phyloP scores from a whole-genome alignment of 2,797 vertebrate genomes.

The Scolopax bukidnonensis region DNA sequence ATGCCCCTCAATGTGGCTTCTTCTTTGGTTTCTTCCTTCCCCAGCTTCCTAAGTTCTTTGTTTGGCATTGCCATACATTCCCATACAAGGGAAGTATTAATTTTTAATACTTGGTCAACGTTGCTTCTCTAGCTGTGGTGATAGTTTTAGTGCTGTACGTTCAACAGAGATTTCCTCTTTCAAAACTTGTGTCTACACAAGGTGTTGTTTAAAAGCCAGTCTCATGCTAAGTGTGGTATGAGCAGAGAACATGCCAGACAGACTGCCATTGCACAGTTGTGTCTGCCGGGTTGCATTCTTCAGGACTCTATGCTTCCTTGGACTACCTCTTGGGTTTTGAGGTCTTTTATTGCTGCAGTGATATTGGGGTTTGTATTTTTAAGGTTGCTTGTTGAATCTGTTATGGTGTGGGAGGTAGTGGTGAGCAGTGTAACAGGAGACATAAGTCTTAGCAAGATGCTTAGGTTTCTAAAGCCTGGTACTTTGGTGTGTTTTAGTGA shows the following conservation, averaged over 20 bases:
- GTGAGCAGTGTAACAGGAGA: constrained; percentile 20
- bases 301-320: constrained; percentile 53
- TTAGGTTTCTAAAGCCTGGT: constrained; percentile 47
- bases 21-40: not conserved
- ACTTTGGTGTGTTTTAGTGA: constrained; percentile 58
- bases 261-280: not conserved
- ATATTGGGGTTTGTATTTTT: constrained; percentile 22
- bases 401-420: constrained; percentile 1
- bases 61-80: not conserved
- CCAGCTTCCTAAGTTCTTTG: not conserved
- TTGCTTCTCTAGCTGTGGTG: not conserved
- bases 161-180: not conserved
- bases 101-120: not conserved
- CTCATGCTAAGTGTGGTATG: not conserved
- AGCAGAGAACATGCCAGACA: not conserved
- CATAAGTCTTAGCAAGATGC: constrained; percentile 42
- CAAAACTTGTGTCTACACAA: not conserved
- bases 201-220: not conserved
- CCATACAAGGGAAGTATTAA: not conserved
- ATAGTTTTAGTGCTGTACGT: constrained; percentile 25
- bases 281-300: constrained; percentile 32
- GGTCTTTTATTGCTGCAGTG: constrained; percentile 40
- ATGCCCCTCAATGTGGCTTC: not conserved
- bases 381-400: constrained; percentile 28
- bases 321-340: constrained; percentile 73